Evolutionary conservation across 2,797 vertebrate genomes (phyloP).

Genomic region (Jordanella pulchra): DNA sequence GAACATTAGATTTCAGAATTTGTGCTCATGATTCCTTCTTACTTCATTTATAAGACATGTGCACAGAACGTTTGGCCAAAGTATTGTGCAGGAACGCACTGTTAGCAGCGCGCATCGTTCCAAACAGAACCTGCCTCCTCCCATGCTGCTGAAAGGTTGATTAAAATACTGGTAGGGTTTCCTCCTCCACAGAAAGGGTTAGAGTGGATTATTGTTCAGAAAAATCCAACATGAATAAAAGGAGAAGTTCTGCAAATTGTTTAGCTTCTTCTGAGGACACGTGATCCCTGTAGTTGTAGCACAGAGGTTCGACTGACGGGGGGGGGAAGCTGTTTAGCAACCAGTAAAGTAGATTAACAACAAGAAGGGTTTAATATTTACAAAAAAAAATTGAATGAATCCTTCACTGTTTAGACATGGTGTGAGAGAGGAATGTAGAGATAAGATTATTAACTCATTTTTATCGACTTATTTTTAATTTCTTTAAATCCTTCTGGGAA

Average conservation of each 20-base stretch:
- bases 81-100: neutral
- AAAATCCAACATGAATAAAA: neutral
- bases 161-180: neutral
- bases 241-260: neutral
- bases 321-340: neutral
- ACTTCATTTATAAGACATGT: neutral
- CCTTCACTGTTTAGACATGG: neutral
- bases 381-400: neutral
- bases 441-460: neutral
- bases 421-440: neutral
- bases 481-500: too few relatives aligned
- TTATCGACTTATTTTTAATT: neutral
- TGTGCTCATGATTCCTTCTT: neutral
- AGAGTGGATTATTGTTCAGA: neutral
- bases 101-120: neutral
- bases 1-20: neutral
- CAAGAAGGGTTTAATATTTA: neutral
- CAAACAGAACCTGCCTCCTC: neutral
- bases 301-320: neutral
- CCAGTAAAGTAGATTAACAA: too few relatives aligned
- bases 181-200: neutral
- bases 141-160: neutral
- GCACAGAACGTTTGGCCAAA: neutral
- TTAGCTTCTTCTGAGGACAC: neutral
- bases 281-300: neutral